phyloP scores from a whole-genome alignment of 2,888 invertebrate genomes.

The Melangyna quadrimaculata region DNA sequence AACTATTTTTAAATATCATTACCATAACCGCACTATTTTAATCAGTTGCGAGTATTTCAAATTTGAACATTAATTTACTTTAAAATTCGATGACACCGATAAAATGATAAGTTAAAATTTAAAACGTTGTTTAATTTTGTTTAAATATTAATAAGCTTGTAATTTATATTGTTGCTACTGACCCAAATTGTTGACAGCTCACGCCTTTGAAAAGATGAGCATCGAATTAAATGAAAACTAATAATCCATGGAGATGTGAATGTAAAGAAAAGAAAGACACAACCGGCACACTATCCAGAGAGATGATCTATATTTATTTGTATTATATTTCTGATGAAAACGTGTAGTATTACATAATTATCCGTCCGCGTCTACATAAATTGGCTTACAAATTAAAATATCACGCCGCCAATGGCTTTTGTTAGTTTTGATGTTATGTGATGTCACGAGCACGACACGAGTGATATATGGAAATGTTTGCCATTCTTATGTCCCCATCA shows the following conservation, averaged over 20 bases:
- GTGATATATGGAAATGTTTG: conserved; percentile 11
- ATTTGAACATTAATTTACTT: neutral
- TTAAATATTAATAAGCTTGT: neutral
- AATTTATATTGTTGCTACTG: neutral
- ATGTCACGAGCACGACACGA: neutral
- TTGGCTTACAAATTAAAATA: neutral
- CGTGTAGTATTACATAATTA: neutral
- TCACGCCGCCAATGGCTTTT: neutral
- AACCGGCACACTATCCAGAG: neutral
- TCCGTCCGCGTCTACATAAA: neutral
- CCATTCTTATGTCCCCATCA: neutral
- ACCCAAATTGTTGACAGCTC: neutral
- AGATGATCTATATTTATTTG: neutral
- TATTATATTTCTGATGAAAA: neutral
- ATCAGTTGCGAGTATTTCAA: neutral
- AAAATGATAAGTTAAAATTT: neutral
- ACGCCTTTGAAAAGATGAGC: neutral
- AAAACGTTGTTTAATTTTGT: neutral
- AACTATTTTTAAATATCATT: neutral
- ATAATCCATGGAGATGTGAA: no score
- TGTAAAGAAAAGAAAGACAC: neutral
- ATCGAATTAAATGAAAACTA: neutral
- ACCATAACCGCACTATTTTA: neutral
- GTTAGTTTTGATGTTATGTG: neutral
- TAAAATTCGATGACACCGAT: no score